Base-by-base conservation (phyloP, 2,888 invertebrate genomes). In the Dryocosmus kuriphilus region DNA sequence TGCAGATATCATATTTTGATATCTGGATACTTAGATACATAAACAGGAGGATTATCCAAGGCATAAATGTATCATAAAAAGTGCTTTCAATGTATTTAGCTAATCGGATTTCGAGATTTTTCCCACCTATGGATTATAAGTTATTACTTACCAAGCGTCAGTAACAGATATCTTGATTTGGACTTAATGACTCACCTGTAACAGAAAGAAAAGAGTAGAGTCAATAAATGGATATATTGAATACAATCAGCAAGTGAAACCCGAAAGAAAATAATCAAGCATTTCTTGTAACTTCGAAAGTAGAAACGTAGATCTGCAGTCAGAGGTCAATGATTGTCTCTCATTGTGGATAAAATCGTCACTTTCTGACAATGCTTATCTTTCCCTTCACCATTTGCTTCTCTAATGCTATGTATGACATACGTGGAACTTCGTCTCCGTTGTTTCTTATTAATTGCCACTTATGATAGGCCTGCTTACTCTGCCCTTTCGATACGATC, bases 391-490 rank as follows among this genome's bases (percentile, higher is more conserved):
- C 30, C 30, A 71, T n/a, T 32, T 51, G 32, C 30, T 67, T 67
- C 30, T 60, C 30, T 71, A 51, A 71, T 71, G 51, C 22, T 65
- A 27, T 30, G n/a, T 71, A 51, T 9, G n/a, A 65, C 19, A 32
- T 71, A 22, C 46, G 46, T 46, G 67, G 27, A 71, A 71, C n/a
- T 55, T 9, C 22, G 65, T 65, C 38, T 22, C 71, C n/a, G 55
- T 71, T 71, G 71, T 71, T 71, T 71, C 51, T 71, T 55, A 71
- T 71, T 71, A 71, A 71, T 71, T 71, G 71, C 71, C 32, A 55
- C 71, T 71, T 71, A 71, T 71, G 71, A 71, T 71, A 55, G 32
- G 30, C 51, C 51, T 71, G 30, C 71, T 30, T n/a, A n/a, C n/a
- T 55, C n/a, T 71, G 71, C 71, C 71, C 71, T 71, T 55, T 71